Base-by-base conservation (phyloP, 2,113 vertebrate genomes). In the Lynx canadensis region DNA sequence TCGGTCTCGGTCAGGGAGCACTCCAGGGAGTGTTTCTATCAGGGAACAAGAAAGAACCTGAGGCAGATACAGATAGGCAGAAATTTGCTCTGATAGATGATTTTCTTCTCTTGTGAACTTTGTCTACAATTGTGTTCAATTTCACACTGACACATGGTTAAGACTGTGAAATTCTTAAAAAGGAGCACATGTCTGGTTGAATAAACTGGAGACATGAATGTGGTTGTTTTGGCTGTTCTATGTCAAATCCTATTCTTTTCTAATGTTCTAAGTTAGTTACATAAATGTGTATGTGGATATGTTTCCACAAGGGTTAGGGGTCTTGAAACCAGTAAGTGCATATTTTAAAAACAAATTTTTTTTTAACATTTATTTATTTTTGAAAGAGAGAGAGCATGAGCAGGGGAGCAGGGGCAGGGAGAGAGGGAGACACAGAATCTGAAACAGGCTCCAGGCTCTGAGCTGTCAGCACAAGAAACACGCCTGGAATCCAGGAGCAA, bases 1-100 rank as follows among this genome's bases (percentile, higher is more conserved):
- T 99, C 99, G 0, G 99, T 99, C 94, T 99, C 99, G 0, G 98
- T 98, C 98, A 99, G 93, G 1, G 99, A 99, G 82, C 98, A 98
- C 97, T 99, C 99, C 93, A 99, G 98, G 4, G 99, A 99, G 38
- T 98, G 98, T 99, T 99, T 99, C 99, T 99, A 88, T 78, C 50
- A 45, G 65, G 71, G 87, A 76, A 81, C 25, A 38, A 45, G 10
- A 74, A 41, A 36, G 82, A 73, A 25, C 1, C 36, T 78, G 45
- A 79, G 76, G 3, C 41, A 33, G 3, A 57, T 0, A 19, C 38
- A 27, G 36, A n/a, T 5, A 3, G 0, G 36, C 63, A 55, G 18
- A 60, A 3, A 48, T 33, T 18, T 41, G 55, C 38, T 90, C 27
- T 29, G 68, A 33, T 13, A 5, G 6, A 73, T 33, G 65, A 55